Base-by-base conservation (phyloP, 2,888 invertebrate genomes). In the Orchesella flavescens region DNA sequence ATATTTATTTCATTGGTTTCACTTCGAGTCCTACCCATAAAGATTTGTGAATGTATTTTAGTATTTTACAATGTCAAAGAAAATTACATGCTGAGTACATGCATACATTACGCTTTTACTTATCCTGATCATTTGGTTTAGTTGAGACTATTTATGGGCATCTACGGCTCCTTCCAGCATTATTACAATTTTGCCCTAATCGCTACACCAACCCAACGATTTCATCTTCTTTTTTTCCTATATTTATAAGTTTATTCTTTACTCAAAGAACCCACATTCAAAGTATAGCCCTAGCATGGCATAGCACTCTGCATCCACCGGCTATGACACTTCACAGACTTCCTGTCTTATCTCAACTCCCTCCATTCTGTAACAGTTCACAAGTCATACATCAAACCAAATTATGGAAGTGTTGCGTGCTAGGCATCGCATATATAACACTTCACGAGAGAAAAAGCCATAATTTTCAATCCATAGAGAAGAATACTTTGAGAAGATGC, bases 321-420 rank as follows among this genome's bases (percentile, higher is more conserved):
- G 23, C 68, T 71, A 78, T 63, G 72, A 79, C 79, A 79, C 72
- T 79, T 79, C 23, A 79, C 79, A 79, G 79, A 79, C 79, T 79
- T 79, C 79, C 79, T 79, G 79, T 79, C 79, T 79, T 79, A 79
- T 79, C 79, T 71, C 72, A 65, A 53, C 79, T 53, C 65, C 65
- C 44, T 65, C 79, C 72, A 79, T 79, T 79, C 65, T 71, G 63
- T n/a, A 53, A 49, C 79, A 63, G 71, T 79, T 79, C 65, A 72
- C 79, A 79, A 79, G 79, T 79, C 79, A 79, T 79, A 79, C 65
- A 65, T 72, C 72, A 71, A 63, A 69, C 77, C 34, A 69, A 78
- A 69, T 73, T 49, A 21, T 49, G 63, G 21, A 21, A 19, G 76
- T 75, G 75, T 23, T 34, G 19, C n/a, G 10, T 49, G 21, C 53